phyloP scores from a whole-genome alignment of 2,797 vertebrate genomes.

The Heliangelus exortis region DNA sequence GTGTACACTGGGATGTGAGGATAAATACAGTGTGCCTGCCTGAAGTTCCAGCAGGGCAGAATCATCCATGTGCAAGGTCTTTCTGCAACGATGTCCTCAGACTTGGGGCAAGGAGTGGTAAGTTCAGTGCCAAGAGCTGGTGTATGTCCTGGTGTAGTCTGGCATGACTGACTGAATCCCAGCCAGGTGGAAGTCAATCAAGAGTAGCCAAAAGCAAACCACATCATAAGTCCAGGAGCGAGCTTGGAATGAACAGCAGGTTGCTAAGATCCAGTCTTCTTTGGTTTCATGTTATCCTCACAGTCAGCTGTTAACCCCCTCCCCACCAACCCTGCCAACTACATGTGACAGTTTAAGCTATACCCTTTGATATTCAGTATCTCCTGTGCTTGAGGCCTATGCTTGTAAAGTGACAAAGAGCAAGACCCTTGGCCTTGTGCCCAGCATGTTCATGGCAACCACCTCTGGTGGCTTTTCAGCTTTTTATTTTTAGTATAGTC shows the following conservation, averaged over 20 bases:
- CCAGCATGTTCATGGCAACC: not conserved
- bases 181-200: not conserved
- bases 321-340: not conserved
- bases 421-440: not conserved
- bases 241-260: not conserved
- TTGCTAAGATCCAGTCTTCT: not conserved
- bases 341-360: not conserved
- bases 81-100: not conserved
- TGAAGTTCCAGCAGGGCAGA: too few relatives aligned
- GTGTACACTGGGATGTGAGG: too few relatives aligned
- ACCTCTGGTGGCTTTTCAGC: not conserved
- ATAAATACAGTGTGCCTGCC: too few relatives aligned
- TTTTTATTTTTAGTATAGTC: not conserved
- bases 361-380: slow-evolving; percentile 20
- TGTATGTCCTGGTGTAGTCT: not conserved
- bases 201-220: not conserved
- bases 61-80: too few relatives aligned
- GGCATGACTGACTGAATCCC: not conserved
- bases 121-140: not conserved
- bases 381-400: not conserved
- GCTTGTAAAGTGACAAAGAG: slow-evolving; percentile 6
- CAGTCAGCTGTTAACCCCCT: not conserved
- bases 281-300: not conserved
- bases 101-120: not conserved
- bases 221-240: too few relatives aligned